Evolutionary conservation across 2,888 invertebrate species (phyloP), one percentile per base, ranked within the genome.

Genomic region (Andricus quercusramuli): DNA sequence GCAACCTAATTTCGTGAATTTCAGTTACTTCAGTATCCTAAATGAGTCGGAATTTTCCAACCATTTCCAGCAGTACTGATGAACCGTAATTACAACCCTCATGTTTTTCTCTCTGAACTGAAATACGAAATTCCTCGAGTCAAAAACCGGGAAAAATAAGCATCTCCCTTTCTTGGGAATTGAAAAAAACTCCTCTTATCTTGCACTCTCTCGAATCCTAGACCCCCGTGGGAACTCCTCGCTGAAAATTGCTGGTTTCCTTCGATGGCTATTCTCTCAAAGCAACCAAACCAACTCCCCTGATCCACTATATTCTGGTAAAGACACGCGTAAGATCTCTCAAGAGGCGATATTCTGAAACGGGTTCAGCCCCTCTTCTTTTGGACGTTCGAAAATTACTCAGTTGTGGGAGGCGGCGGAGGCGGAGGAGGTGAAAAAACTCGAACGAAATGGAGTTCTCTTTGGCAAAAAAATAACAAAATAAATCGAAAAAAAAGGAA

Each of bases 241-340:
- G 62, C 62, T 25, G 13, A 62, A 62, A 62, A 62, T 62, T 62
- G 62, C 62, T 25, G 62, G 62, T 62, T 62, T 62, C 15, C 25
- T 62, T 25, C 62, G 22, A 62, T 62, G 62, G 62, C 62, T 25
- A 62, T 62, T 22, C 62, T 62, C 62, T 62, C 22, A 62, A 62
- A 62, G 62, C 62, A n/a, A n/a, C n/a, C n/a, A n/a, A 62, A 62
- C 56, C 56, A 51, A 11, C 17, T 51, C 51, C 51, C 20, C 51
- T 20, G n/a, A 56, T n/a, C 56, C 56, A 56, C 56, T 56, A 56
- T 56, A 56, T 56, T 56, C 56, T 56, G 56, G 56, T 56, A 62
- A 25, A 62, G 62, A 62, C 62, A 62, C 56, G 56, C 56, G 62
- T 62, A 62, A 62, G 25, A 25, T 62, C 62, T 62, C 25, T 25